phyloP scores from a whole-genome alignment of 2,888 invertebrate genomes.

The Ecdyonurus torrentis region DNA sequence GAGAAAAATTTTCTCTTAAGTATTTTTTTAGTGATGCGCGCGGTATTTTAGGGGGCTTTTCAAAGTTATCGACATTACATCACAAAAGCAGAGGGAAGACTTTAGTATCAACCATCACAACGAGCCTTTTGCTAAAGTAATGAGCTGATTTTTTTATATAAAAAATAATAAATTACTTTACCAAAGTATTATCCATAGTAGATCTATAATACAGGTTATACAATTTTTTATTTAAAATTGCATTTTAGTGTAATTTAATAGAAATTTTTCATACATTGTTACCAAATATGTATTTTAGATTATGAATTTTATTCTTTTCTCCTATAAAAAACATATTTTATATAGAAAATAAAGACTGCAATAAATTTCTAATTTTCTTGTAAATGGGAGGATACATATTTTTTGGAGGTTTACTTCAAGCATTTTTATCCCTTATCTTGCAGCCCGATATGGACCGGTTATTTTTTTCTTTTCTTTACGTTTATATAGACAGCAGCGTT shows the following conservation, averaged over 20 bases:
- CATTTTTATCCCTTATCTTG: background rate
- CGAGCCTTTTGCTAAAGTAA: background rate
- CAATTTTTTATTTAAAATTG: too few species aligned
- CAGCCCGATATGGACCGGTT: background rate
- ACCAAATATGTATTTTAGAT: too few species aligned
- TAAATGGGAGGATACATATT: too few species aligned
- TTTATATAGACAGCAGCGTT: background rate
- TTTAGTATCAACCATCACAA: background rate
- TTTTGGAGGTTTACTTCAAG: background rate
- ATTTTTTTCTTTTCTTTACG: background rate
- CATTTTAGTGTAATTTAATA: too few species aligned
- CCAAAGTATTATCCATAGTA: background rate
- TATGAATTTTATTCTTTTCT: too few species aligned
- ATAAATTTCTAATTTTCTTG: background rate
- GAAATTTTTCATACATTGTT: too few species aligned
- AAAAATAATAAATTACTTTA: background rate
- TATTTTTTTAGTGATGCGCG: background rate
- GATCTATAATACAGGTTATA: background rate
- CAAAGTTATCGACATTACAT: background rate
- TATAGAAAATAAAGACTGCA: too few species aligned
- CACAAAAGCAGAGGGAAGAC: background rate
- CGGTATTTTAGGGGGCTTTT: background rate
- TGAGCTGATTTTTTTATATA: background rate
- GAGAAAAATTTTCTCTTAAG: background rate
- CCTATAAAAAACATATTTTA: too few species aligned